Conservation (phyloP, 2,797 vertebrate species). For the Eurystomus glaucurus region DNA sequence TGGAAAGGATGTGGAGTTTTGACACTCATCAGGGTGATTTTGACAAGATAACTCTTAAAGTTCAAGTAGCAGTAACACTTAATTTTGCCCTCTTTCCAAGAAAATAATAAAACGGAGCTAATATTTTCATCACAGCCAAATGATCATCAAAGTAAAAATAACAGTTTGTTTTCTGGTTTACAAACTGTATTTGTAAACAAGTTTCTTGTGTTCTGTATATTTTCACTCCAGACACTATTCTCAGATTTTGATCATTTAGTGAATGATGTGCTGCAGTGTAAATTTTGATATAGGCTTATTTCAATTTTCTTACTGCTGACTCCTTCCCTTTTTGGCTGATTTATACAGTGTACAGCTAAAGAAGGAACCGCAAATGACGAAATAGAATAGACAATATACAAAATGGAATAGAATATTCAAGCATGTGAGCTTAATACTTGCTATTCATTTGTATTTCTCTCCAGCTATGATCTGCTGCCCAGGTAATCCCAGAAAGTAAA, state of each 20-base stretch:
- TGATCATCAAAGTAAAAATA: background rate
- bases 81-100: background rate
- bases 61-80: background rate
- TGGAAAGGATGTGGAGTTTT: background rate
- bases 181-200: background rate
- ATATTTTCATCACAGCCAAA: background rate
- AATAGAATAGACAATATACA: conserved; percentile 20
- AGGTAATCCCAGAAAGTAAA: conserved; percentile 12
- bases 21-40: background rate
- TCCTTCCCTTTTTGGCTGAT: background rate
- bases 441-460: conserved; percentile 34
- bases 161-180: background rate
- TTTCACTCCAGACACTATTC: background rate
- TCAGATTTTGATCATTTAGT: background rate
- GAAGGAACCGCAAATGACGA: conserved; percentile 25
- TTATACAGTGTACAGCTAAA: background rate
- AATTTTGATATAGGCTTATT: background rate
- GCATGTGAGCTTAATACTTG: conserved; percentile 28
- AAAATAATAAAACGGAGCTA: background rate
- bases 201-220: background rate
- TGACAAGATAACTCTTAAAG: background rate
- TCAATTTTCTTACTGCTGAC: conserved; percentile 26
- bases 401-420: conserved; percentile 37
- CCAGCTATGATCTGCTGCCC: background rate
- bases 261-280: background rate